These are phyloP conservation scores for Heliconius hewitsoni DNA, from an alignment of 1,140 invertebrate species.

Conservation along the genomic window DNA sequence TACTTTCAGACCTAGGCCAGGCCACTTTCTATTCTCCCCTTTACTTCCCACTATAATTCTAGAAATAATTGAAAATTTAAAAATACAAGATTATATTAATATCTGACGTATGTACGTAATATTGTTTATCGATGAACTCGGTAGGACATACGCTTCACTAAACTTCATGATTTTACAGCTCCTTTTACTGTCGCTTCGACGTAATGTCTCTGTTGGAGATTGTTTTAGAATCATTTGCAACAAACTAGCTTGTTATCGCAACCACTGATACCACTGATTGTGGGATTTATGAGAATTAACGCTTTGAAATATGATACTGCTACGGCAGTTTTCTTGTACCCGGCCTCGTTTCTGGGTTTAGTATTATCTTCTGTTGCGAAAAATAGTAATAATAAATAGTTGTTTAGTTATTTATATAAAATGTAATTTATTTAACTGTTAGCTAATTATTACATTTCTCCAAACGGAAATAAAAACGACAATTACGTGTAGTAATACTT, in stretches of 20 bases:
- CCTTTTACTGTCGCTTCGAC: constrained; percentile 52
- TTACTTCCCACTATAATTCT: no score
- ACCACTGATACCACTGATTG: constrained; percentile 39
- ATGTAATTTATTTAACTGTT: no score
- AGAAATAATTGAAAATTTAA: no score
- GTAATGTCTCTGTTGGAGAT: constrained; percentile 47
- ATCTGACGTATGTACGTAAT: no score
- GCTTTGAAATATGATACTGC: constrained; percentile 41
- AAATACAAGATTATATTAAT: no score
- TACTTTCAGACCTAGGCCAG: no score
- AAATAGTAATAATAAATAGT: not conserved
- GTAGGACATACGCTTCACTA: constrained; percentile 6
- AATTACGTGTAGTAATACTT: not conserved
- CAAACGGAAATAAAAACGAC: no score
- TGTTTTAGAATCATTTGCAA: constrained; percentile 44
- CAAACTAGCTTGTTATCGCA: constrained; percentile 41
- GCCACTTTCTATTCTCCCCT: no score
- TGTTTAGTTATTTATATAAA: not conserved
- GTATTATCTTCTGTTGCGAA: not conserved
- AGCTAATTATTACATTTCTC: no score
- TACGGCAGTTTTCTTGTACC: not conserved
- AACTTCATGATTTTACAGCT: constrained; percentile 51
- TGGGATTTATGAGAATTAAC: constrained; percentile 39
- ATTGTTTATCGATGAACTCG: constrained; percentile 38
- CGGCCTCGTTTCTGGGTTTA: not conserved